A percentile compares a stretch with the other conserved stretches of the same genome.
phyloP scores from a whole-genome alignment of 2,113 vertebrate genomes.

The Hypomesus transpacificus region DNA sequence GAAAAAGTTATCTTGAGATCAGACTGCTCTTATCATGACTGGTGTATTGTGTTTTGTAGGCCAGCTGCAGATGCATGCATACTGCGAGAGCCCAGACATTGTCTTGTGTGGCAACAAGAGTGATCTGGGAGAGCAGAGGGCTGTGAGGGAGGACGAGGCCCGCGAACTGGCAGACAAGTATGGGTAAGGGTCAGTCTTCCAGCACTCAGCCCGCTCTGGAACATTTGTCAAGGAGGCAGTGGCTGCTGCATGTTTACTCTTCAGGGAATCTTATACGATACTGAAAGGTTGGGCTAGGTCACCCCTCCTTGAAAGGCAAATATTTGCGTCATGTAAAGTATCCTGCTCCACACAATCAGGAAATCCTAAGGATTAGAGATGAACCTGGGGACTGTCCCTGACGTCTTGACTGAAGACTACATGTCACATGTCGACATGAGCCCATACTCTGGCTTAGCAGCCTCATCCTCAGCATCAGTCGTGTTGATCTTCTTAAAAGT shows the following conservation, averaged over 20 bases:
- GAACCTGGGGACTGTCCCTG: no score
- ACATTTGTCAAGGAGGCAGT: constrained; percentile 70
- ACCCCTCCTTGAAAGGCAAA: constrained; percentile 58
- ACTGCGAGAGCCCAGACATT: constrained; percentile 95
- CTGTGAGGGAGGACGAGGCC: constrained; percentile 83
- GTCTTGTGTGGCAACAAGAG: constrained; percentile 95
- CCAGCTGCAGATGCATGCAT: constrained; percentile 93
- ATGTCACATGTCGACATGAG: no score
- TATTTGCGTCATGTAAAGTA: constrained; percentile 59
- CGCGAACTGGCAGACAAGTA: constrained; percentile 91
- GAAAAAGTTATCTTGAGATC: neutral
- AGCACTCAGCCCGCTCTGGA: neutral
- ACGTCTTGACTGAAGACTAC: no score
- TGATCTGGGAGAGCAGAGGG: constrained; percentile 88
- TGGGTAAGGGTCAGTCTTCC: constrained; percentile 72
- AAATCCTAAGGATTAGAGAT: constrained; percentile 18
- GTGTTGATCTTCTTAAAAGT: no score
- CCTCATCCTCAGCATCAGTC: no score
- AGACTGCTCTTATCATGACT: neutral
- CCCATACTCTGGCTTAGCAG: no score
- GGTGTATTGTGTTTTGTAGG: constrained; percentile 65
- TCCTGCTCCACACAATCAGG: constrained; percentile 49
- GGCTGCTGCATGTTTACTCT: constrained; percentile 62
- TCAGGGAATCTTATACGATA: constrained; percentile 28
- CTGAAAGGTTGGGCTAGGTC: constrained; percentile 26